These are phyloP conservation scores for Papilio helenus DNA, from an alignment of 1,140 invertebrate species.

Conservation along the genomic window DNA sequence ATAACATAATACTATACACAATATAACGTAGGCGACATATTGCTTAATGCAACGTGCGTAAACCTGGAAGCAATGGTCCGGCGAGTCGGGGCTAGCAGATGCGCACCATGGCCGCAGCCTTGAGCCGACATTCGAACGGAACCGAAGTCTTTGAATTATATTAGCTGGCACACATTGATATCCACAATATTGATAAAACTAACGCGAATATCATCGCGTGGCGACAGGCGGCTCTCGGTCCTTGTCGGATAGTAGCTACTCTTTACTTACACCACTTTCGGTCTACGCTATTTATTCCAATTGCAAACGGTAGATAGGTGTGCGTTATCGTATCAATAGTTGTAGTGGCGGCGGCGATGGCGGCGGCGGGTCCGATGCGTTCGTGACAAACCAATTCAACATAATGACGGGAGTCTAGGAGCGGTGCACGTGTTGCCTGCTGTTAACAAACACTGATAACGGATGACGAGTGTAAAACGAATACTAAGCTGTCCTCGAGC, in stretches of 20 bases:
- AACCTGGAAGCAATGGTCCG: no score
- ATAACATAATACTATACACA: no score
- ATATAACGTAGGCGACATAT: no score
- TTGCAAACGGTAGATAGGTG: not conserved
- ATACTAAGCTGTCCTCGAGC: not conserved
- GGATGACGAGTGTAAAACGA: no score
- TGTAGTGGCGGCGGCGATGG: no score
- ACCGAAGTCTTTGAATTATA: not conserved
- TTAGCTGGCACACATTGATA: no score
- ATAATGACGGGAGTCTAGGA: not conserved
- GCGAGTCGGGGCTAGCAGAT: not conserved
- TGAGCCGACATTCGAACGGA: constrained; percentile 7
- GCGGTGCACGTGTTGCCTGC: not conserved
- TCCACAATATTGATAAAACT: no score
- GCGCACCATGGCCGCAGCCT: not conserved
- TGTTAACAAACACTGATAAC: not conserved
- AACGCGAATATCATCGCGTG: no score
- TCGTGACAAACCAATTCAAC: not conserved
- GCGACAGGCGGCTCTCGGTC: no score
- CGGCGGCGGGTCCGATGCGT: not conserved
- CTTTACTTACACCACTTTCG: not conserved
- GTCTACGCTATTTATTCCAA: not conserved
- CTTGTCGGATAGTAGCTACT: no score
- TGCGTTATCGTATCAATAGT: not conserved
- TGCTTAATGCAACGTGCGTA: no score